phyloP scores from a whole-genome alignment of 2,888 invertebrate species.

The Taenaris catops region DNA sequence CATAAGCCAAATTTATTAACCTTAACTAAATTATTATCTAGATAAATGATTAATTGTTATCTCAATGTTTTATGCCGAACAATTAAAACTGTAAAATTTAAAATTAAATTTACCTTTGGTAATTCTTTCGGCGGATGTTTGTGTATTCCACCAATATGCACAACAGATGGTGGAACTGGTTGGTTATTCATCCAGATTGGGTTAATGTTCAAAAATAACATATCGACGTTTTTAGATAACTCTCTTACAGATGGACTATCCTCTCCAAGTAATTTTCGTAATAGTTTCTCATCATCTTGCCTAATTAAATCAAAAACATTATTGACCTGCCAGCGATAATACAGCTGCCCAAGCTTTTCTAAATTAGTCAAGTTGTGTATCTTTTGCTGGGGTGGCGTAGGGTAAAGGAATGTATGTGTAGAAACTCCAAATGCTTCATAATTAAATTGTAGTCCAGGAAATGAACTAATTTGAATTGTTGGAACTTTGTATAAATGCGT shows the following conservation, averaged over 20 bases:
- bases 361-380: conserved; percentile 33
- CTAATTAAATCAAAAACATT: conserved; percentile 7
- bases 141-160: conserved; percentile 37
- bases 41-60: too few relatives aligned
- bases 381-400: conserved; percentile 24
- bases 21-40: too few relatives aligned
- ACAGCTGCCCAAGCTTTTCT: conserved; percentile 34
- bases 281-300: conserved; percentile 18
- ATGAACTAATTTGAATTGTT: conserved; percentile 38
- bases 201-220: conserved; percentile 35
- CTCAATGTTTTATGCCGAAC: too few relatives aligned
- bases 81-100: too few relatives aligned
- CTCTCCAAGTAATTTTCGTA: conserved; percentile 27
- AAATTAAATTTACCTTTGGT: conserved; percentile 32
- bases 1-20: too few relatives aligned
- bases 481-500: conserved; percentile 37
- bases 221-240: conserved; percentile 32
- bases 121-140: conserved; percentile 29
- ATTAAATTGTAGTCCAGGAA: conserved; percentile 27
- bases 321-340: conserved; percentile 18
- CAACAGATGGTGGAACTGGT: conserved; percentile 35
- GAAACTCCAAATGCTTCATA: conserved; percentile 33
- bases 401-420: conserved; percentile 37
- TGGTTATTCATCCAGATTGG: conserved; percentile 35
- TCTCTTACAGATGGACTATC: conserved; percentile 27